A percentile compares a stretch with the other conserved stretches of the same genome.
These are phyloP conservation scores for Strix uralensis DNA, from an alignment of 2,113 vertebrate species.

Conservation along the genomic window DNA sequence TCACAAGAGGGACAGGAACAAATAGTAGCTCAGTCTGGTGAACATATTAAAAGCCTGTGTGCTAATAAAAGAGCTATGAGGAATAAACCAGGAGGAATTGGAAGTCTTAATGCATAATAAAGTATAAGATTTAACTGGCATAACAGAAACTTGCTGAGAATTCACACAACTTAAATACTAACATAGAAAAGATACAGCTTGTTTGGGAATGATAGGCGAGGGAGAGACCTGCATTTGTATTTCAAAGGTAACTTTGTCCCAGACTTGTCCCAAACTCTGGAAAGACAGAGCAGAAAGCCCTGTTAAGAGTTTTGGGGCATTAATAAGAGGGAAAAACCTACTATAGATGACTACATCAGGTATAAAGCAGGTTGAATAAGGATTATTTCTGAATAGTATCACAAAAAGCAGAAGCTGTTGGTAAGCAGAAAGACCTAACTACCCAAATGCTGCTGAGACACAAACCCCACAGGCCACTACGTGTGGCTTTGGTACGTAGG, in stretches of 20 bases:
- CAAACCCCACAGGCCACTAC: neutral
- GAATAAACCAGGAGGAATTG: neutral
- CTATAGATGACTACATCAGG: neutral
- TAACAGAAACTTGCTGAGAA: neutral
- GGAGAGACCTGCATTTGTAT: neutral
- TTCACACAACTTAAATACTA: neutral
- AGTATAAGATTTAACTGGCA: neutral
- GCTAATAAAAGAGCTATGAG: neutral
- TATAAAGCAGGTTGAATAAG: neutral
- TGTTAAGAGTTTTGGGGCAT: neutral
- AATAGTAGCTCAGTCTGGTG: neutral
- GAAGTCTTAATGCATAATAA: neutral
- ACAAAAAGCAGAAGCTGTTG: neutral
- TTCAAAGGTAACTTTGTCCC: neutral
- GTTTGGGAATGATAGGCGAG: neutral
- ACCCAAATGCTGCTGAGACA: neutral
- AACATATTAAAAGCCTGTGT: neutral
- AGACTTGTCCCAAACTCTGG: neutral
- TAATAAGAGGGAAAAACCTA: neutral
- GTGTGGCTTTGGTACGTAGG: rapidly evolving
- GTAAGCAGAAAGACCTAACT: neutral
- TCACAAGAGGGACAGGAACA: neutral
- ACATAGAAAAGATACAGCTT: neutral
- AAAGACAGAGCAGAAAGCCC: neutral
- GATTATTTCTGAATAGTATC: neutral